Base-by-base conservation (phyloP, 2,888 invertebrate genomes). In the Penaeus monodon region DNA sequence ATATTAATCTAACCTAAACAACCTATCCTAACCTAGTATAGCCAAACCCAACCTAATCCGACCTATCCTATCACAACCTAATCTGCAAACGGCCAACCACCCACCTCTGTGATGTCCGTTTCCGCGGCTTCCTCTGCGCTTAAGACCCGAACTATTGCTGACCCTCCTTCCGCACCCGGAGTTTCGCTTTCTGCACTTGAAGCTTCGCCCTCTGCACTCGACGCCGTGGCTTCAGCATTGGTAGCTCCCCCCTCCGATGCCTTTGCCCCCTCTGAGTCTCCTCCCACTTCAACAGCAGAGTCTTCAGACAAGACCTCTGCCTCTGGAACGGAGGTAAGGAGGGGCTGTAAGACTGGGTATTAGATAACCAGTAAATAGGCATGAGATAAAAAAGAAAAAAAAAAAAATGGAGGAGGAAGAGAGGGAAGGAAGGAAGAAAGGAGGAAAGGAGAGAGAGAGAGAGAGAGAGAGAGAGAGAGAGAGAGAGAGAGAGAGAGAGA, bases 161-260 rank as follows among this genome's bases (percentile, higher is more conserved):
- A 81, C 29, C 77, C 66, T 20, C 57, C 94, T 49, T 97, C 94
- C 0, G 94, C 94, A 90, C 95, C 96, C 88, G 97, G 91, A 4
- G 94, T 92, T 91, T 94, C 94, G 0, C 96, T 95, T 90, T 92
- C 91, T 0, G 17, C 10, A 44, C 44, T 44, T 3, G 97, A 91
- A 4, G 94, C 92, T 91, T 94, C 94, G 0, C 96, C 95, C 90
- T 92, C 91, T 0, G 17, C 10, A 44, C 44, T 44, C 10, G 44
- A 10, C 44, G 8, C 44, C 10, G 44, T 44, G 44, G 44, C 94
- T 49, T 97, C 94, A 0, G 94, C 94, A 90, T 95, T 96, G 87
- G 97, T 91, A 4, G 94, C 92, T 91, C 94, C 94, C 0, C 96
- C 95, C 90, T 92, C 91, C 57, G 17, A 14, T 57, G 57, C 4